phyloP scores from a whole-genome alignment of 1,140 invertebrate genomes.

The Drosophila gunungcola region DNA sequence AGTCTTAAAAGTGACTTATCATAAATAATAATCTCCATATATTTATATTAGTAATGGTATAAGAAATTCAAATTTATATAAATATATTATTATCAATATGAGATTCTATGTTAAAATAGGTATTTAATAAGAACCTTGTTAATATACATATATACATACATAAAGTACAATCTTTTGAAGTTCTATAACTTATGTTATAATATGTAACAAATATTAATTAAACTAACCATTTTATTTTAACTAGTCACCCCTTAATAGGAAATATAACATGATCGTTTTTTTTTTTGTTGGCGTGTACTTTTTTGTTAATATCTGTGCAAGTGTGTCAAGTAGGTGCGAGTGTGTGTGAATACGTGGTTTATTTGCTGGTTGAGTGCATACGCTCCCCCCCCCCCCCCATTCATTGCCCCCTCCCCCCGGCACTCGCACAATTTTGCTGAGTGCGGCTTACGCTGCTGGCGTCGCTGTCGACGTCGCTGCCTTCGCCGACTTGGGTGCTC shows the following conservation, averaged over 20 bases:
- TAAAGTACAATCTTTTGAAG: too few species aligned
- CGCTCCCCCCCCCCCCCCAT: slow-evolving; percentile 31
- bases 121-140: too few species aligned
- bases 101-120: too few species aligned
- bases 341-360: slow-evolving; percentile 76
- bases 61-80: too few species aligned
- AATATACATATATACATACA: too few species aligned
- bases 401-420: slow-evolving; percentile 11
- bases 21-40: too few species aligned
- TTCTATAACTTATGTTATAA: too few species aligned
- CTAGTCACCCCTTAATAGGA: neutral
- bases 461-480: slow-evolving; percentile 52
- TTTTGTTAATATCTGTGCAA: slow-evolving; percentile 35
- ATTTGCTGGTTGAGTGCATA: slow-evolving; percentile 80
- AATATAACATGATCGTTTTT: neutral
- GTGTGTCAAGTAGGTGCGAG: slow-evolving; percentile 42
- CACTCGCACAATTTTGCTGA: slow-evolving; percentile 27
- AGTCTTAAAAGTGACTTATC: too few species aligned
- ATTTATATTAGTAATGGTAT: too few species aligned
- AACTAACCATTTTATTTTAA: too few species aligned
- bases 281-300: neutral
- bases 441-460: slow-evolving; percentile 59
- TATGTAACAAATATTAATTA: too few species aligned
- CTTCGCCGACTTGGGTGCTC: slow-evolving; percentile 68
- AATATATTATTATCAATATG: too few species aligned